These are phyloP conservation scores for Melanocharis versteri DNA, from an alignment of 2,113 vertebrate species.

Conservation along the genomic window DNA sequence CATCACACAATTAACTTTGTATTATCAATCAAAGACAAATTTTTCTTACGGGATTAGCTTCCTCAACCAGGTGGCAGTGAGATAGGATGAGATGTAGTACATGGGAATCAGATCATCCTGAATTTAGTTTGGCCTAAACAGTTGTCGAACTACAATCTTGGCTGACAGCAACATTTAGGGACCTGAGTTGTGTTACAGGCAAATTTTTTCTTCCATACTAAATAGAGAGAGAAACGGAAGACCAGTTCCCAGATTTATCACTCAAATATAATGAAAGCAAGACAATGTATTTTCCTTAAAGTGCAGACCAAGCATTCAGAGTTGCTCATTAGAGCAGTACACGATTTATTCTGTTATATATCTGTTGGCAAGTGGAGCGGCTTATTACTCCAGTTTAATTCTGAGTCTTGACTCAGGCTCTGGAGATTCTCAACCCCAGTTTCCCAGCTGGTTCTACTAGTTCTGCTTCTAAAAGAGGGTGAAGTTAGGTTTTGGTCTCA, in stretches of 20 bases:
- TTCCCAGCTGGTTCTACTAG: neutral
- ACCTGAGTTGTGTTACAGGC: neutral
- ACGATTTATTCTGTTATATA: neutral
- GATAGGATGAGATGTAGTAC: neutral
- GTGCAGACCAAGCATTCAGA: neutral
- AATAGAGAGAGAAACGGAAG: neutral
- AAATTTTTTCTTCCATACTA: neutral
- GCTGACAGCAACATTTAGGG: neutral
- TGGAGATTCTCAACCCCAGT: neutral
- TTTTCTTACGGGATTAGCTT: neutral
- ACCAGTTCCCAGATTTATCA: neutral
- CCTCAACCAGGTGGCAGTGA: neutral
- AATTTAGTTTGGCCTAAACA: neutral
- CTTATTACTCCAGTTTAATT: neutral
- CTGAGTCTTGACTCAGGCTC: neutral
- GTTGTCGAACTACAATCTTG: neutral
- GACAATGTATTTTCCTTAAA: neutral
- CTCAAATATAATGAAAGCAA: neutral
- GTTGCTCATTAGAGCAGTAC: neutral
- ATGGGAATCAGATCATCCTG: neutral
- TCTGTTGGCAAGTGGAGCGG: neutral
- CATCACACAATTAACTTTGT: neutral
- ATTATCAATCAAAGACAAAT: neutral
- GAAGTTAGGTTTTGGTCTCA: neutral
- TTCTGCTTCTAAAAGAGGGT: neutral